Conservation (phyloP, 2,888 invertebrate species). For the Lissonota sp. region DNA sequence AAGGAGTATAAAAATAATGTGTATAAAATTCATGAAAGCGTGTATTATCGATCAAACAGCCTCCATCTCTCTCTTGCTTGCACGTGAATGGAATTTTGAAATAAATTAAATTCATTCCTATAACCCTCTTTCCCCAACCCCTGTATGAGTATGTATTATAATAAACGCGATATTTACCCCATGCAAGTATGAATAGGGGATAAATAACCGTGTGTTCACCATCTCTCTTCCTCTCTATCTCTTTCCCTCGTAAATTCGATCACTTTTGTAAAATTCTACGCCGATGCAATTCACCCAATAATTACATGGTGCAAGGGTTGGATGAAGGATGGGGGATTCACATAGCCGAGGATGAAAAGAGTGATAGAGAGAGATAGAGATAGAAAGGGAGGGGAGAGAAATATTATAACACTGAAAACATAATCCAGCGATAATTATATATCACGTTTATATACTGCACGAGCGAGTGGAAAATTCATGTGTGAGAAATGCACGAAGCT, state of each 20-base stretch:
- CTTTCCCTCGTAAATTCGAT: slow-evolving; percentile 36
- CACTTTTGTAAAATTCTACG: slow-evolving; percentile 54
- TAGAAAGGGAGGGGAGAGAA: slow-evolving; percentile 30
- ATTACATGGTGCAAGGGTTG: slow-evolving; percentile 24
- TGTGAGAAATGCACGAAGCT: slow-evolving; percentile 7
- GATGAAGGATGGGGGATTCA: not conserved
- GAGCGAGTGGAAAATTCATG: not conserved
- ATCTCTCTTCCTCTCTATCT: not conserved
- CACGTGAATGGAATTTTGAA: slow-evolving; percentile 35
- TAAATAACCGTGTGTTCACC: slow-evolving; percentile 43
- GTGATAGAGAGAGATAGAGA: not conserved
- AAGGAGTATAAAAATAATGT: too few relatives aligned
- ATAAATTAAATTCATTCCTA: slow-evolving; percentile 49
- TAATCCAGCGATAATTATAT: slow-evolving; percentile 55
- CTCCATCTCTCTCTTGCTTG: not conserved
- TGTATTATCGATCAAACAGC: slow-evolving; percentile 22
- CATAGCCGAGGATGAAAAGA: slow-evolving; percentile 1
- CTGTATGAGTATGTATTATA: slow-evolving; percentile 23
- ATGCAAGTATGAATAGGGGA: slow-evolving; percentile 29
- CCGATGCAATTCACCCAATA: slow-evolving; percentile 49
- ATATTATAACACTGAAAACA: slow-evolving; percentile 58
- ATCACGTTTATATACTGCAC: slow-evolving; percentile 26
- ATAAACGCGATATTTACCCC: slow-evolving; percentile 44
- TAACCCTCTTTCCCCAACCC: not conserved
- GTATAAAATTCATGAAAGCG: not conserved